phyloP scores from a whole-genome alignment of 2,113 vertebrate genomes.

The Thalassarche chlororhynchos region DNA sequence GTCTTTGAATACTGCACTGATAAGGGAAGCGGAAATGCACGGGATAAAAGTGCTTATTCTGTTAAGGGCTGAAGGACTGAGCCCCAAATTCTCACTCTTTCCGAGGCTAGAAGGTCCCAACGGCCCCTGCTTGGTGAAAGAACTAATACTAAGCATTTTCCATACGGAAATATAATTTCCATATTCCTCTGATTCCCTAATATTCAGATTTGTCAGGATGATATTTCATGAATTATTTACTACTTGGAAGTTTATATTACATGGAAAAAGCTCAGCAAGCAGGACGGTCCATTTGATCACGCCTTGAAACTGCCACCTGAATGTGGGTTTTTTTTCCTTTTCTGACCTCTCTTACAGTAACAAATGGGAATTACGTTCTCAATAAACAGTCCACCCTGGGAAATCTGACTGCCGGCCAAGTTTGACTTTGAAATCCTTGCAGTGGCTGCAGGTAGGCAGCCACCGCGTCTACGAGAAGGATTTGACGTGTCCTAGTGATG shows the following conservation, averaged over 20 bases:
- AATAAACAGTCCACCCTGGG: neutral
- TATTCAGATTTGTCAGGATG: neutral
- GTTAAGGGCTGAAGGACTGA: neutral
- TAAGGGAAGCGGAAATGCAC: neutral
- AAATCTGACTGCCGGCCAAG: neutral
- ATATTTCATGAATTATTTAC: neutral
- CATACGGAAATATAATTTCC: neutral
- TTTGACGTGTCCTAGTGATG: neutral
- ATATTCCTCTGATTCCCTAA: neutral
- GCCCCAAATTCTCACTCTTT: neutral
- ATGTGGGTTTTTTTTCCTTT: neutral
- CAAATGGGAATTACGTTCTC: neutral
- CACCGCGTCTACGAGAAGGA: rapidly evolving
- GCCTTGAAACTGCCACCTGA: neutral
- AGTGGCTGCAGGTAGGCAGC: neutral
- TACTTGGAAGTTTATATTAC: neutral
- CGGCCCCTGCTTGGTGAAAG: neutral
- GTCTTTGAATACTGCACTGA: neutral
- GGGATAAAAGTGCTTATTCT: neutral
- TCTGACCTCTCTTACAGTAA: neutral
- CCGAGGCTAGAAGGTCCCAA: neutral
- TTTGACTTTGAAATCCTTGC: neutral
- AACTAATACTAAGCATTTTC: neutral
- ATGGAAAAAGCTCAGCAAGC: neutral
- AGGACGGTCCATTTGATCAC: neutral